phyloP scores from a whole-genome alignment of 37 sponge, comb jelly and placozoan species.

The Theonella swinhoei region DNA sequence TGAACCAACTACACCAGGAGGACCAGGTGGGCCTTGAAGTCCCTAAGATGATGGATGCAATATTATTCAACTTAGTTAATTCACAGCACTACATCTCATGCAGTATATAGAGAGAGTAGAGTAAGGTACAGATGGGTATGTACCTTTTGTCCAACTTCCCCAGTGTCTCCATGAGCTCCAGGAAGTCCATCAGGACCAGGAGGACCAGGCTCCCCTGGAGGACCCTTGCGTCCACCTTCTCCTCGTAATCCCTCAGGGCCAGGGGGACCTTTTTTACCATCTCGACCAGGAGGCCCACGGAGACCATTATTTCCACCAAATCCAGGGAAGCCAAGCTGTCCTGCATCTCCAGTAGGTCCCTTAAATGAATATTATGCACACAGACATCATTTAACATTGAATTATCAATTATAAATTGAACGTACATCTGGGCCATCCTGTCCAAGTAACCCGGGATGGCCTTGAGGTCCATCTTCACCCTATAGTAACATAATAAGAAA shows the following conservation, averaged over 20 bases:
- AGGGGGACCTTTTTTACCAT: slow-evolving; percentile 42
- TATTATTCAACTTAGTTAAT: too few species aligned
- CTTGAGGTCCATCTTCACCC: slow-evolving; percentile 54
- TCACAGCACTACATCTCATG: too few species aligned
- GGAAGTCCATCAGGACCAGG: slow-evolving; percentile 27
- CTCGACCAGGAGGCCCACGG: slow-evolving; percentile 38
- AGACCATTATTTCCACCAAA: slow-evolving; percentile 57
- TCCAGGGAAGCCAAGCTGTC: slow-evolving; percentile 60
- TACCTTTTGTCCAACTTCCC: slow-evolving; percentile 37
- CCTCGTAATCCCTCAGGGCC: slow-evolving; percentile 44
- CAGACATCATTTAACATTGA: background rate
- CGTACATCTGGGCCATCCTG: slow-evolving; percentile 20
- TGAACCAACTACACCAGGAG: background rate
- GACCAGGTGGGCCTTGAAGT: slow-evolving; percentile 10
- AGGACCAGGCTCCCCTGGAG: slow-evolving; percentile 40
- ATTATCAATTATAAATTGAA: too few species aligned
- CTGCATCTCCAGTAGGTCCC: slow-evolving; percentile 33
- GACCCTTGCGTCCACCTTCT: slow-evolving; percentile 54
- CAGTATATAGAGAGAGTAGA: too few species aligned
- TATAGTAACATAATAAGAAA: background rate
- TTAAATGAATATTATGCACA: background rate
- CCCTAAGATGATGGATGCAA: too few species aligned
- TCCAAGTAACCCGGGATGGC: slow-evolving; percentile 42
- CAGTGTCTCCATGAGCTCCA: slow-evolving; percentile 48
- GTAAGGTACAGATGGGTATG: too few species aligned